Evolutionary conservation across 2,797 vertebrate genomes (phyloP).

Genomic region (Epinephelus coioides): DNA sequence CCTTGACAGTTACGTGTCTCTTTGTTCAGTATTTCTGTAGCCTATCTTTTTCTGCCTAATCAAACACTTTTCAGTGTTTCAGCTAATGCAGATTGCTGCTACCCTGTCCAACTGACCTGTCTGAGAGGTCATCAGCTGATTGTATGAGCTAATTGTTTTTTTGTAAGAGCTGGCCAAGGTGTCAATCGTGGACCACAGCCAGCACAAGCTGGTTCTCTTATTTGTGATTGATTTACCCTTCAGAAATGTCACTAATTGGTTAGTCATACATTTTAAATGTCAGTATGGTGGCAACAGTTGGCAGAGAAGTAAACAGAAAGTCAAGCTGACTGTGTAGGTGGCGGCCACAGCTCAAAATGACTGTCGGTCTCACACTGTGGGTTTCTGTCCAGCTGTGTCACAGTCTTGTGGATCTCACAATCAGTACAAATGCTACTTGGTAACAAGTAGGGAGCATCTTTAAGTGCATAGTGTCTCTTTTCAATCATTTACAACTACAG

Average conservation of each 20-base stretch:
- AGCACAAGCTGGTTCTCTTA: constrained; percentile 24
- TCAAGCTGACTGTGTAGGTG: constrained; percentile 41
- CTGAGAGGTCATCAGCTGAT: constrained; percentile 28
- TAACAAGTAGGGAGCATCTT: constrained; percentile 8
- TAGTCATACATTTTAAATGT: constrained; percentile 66
- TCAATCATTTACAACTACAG: background rate
- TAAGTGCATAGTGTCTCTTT: background rate
- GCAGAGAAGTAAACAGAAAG: constrained; percentile 42
- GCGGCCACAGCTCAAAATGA: constrained; percentile 18
- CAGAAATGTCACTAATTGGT: constrained; percentile 63
- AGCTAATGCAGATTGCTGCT: constrained; percentile 22
- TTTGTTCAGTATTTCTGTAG: background rate
- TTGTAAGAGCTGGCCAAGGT: constrained; percentile 25
- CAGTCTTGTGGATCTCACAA: constrained; percentile 4
- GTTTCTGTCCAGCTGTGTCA: constrained; percentile 39
- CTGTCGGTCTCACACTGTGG: constrained; percentile 17
- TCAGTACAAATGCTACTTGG: constrained; percentile 14
- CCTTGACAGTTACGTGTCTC: constrained; percentile 21
- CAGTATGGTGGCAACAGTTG: constrained; percentile 53
- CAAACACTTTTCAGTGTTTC: constrained; percentile 1
- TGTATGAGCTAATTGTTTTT: constrained; percentile 52
- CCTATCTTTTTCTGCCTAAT: constrained; percentile 8
- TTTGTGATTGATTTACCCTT: constrained; percentile 64
- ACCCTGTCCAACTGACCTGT: background rate
- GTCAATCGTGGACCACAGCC: constrained; percentile 46